Conservation (phyloP, 2,797 vertebrate species). For the Coluber constrictor region DNA sequence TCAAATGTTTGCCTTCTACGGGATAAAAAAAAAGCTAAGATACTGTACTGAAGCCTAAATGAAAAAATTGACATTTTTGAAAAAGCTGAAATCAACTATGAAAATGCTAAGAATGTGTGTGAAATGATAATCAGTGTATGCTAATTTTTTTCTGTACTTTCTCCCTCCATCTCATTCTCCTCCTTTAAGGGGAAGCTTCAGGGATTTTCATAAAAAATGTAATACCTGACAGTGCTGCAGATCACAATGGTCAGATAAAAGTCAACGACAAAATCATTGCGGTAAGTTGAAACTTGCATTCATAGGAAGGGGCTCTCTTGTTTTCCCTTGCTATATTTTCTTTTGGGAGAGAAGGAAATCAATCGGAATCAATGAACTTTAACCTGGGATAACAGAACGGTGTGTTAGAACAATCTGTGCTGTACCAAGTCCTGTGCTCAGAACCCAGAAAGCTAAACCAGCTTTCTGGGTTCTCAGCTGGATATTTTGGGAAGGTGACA, state of each 20-base stretch:
- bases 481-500: neutral
- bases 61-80: neutral
- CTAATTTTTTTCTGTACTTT: neutral
- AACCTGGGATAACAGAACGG: neutral
- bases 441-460: neutral
- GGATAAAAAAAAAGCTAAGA: neutral
- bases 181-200: slow-evolving; percentile 75
- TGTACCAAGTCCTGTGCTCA: neutral
- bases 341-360: neutral
- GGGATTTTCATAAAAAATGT: slow-evolving; percentile 92
- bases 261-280: slow-evolving; percentile 89
- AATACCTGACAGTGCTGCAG: slow-evolving; percentile 88
- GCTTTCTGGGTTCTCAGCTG: neutral
- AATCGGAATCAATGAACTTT: neutral
- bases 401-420: neutral
- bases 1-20: neutral
- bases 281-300: slow-evolving; percentile 72
- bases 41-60: neutral
- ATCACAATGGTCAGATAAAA: slow-evolving; percentile 85
- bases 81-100: neutral
- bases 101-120: neutral
- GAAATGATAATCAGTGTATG: neutral
- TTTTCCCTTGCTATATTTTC: neutral
- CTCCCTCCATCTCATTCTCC: neutral
- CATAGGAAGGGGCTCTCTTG: neutral